These are phyloP conservation scores for Philaenus spumarius DNA, from an alignment of 1,140 invertebrate genomes.

Conservation along the genomic window DNA sequence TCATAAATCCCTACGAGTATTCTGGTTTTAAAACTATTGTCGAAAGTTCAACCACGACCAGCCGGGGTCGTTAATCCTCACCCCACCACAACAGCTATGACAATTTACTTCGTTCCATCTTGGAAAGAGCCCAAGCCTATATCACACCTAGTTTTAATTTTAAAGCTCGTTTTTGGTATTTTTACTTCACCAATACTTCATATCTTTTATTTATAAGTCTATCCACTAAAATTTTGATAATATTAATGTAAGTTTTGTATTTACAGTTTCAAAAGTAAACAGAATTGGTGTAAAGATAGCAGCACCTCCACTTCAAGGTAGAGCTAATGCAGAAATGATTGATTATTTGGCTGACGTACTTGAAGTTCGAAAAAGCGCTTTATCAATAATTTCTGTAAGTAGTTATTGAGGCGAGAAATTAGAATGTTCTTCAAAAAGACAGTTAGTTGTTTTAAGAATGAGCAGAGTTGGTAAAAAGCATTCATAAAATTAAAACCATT, in stretches of 20 bases:
- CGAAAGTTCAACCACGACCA: no score
- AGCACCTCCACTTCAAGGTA: conserved; percentile 69
- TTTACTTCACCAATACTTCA: not conserved
- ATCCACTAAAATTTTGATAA: not conserved
- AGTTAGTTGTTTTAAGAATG: no score
- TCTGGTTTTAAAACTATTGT: no score
- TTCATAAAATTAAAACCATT: no score
- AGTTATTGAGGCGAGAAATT: no score
- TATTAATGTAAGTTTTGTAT: conserved; percentile 56
- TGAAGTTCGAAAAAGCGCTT: conserved; percentile 59
- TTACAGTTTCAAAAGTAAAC: conserved; percentile 48
- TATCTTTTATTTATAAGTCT: not conserved
- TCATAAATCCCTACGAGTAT: no score
- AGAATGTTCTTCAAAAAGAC: no score
- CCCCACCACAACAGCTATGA: no score
- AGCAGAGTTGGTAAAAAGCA: no score
- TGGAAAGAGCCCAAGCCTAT: conserved; percentile 6
- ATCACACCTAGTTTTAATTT: conserved; percentile 14
- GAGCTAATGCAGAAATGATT: conserved; percentile 67
- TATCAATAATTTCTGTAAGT: conserved; percentile 54
- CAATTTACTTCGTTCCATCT: no score
- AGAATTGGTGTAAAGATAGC: conserved; percentile 60
- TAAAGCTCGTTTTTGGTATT: not conserved
- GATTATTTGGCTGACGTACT: conserved; percentile 62
- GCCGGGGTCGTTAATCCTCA: no score